Evolutionary conservation across 2,113 vertebrate genomes (phyloP), one percentile per base, ranked within the genome.

Genomic region (Microcebus murinus): DNA sequence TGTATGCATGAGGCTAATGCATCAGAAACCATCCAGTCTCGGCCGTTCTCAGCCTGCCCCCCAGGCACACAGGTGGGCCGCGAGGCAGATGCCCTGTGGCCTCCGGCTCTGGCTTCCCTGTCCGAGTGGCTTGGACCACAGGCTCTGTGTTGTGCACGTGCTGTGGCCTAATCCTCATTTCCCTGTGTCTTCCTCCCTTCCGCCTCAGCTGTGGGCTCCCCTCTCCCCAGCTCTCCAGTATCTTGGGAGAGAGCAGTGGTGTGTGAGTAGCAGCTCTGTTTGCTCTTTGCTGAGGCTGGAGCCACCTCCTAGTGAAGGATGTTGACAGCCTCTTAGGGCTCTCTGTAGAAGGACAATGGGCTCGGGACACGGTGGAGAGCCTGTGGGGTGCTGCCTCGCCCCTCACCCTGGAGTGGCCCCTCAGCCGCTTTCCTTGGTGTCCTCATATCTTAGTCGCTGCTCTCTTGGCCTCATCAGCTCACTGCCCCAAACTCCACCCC

Each of bases 361-460:
- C 27, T 84, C n/a, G n/a, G 55, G 61, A 18, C 27, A 27, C 23
- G 1, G 7, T 61, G 20, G 36, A 67, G 61, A 20, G 20, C 20
- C 48, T 23, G n/a, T 8, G 68, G 48, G 50, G 4, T 23, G 42
- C 20, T 27, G 42, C 31, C 10, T 52, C 23, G 11, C 11, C 68
- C 5, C 68, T 63, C 59, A 29, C 3, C 25, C 34, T 7, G 13
- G n/a, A 42, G 42, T 4, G 8, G 68, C 4, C n/a, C 27, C 36
- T 27, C 0, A 0, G 42, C 57, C 84, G 36, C n/a, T 6, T 6
- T 36, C 34, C 6, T 36, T 12, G 11, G 7, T 4, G 0, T n/a
- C 55, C 8, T 48, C 27, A 4, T 48, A 27, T 76, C 21, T 8
- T 23, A 8, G 57, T 57, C 4, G 4, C 55, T 42, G 34, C 29